These are phyloP conservation scores for Rhamphomyia laevipes DNA, from an alignment of 2,888 invertebrate genomes.

Conservation along the genomic window DNA sequence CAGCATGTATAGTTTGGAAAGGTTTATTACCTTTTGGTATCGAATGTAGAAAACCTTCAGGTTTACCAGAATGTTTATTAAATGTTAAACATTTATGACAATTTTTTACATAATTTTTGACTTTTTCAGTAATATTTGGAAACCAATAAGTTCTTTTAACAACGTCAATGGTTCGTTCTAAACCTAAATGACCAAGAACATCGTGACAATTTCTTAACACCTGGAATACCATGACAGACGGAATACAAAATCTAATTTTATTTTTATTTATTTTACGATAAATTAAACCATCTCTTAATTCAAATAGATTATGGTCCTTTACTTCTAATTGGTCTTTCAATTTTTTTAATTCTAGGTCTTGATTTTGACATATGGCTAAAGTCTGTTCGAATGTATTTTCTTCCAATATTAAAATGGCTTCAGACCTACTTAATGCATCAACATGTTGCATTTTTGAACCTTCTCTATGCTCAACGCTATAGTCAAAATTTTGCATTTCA, in stretches of 20 bases:
- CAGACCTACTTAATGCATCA: too few relatives aligned
- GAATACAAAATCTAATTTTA: constrained; percentile 10
- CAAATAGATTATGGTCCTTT: background rate
- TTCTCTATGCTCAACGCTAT: too few relatives aligned
- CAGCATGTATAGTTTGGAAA: constrained; percentile 3
- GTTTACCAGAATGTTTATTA: background rate
- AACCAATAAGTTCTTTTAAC: constrained; percentile 11
- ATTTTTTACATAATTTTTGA: constrained; percentile 2
- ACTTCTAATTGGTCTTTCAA: constrained; percentile 2
- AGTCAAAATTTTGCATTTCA: too few relatives aligned
- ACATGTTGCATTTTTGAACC: too few relatives aligned
- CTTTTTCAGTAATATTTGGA: constrained; percentile 7
- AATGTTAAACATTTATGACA: constrained; percentile 2
- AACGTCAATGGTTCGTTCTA: background rate
- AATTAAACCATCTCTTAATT: constrained; percentile 4
- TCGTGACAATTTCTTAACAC: too few relatives aligned
- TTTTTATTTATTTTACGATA: constrained; percentile 3
- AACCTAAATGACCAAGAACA: constrained; percentile 8
- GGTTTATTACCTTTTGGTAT: constrained; percentile 5
- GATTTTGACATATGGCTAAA: constrained; percentile 6
- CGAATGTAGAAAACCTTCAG: constrained; percentile 2
- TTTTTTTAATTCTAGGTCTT: constrained; percentile 5
- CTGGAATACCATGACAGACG: constrained; percentile 4
- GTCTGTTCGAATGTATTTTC: too few relatives aligned
- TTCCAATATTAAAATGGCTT: too few relatives aligned